Conservation (phyloP, 2,888 invertebrate genomes). For the Pterobdella sp. region DNA sequence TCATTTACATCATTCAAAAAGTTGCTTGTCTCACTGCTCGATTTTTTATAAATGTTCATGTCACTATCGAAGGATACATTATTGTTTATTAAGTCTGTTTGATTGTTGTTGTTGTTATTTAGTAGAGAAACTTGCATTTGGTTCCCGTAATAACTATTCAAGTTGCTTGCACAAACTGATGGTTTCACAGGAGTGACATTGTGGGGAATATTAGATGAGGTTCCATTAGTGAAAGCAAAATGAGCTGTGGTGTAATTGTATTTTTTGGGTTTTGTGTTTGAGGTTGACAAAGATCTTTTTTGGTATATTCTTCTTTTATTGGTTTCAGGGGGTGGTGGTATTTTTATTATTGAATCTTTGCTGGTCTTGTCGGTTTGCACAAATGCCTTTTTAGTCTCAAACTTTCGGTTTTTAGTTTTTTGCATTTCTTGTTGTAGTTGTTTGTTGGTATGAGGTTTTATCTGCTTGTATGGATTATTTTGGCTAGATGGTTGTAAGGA, state of each 20-base stretch:
- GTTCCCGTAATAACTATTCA: neutral
- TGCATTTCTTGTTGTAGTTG: neutral
- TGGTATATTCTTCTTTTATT: conserved; percentile 6
- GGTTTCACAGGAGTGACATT: neutral
- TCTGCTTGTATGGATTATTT: neutral
- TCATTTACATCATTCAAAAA: neutral
- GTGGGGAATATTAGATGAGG: neutral
- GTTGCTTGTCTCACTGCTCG: neutral
- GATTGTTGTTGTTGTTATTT: conserved; percentile 7
- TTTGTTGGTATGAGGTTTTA: neutral
- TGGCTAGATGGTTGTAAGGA: neutral
- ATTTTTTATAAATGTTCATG: neutral
- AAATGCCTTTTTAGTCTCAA: neutral
- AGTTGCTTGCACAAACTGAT: neutral
- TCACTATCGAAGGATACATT: neutral
- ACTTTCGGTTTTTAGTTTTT: neutral
- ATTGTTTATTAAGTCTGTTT: conserved; percentile 4
- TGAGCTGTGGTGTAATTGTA: neutral
- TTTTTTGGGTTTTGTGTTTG: neutral
- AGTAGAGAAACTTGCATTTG: neutral
- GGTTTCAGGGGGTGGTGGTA: conserved; percentile 19
- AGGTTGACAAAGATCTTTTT: conserved; percentile 19
- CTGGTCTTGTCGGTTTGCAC: neutral
- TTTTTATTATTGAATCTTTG: neutral
- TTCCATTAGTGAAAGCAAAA: neutral